Evolutionary conservation across 2,888 invertebrate genomes (phyloP).

Genomic region (Heliconius ismenius): DNA sequence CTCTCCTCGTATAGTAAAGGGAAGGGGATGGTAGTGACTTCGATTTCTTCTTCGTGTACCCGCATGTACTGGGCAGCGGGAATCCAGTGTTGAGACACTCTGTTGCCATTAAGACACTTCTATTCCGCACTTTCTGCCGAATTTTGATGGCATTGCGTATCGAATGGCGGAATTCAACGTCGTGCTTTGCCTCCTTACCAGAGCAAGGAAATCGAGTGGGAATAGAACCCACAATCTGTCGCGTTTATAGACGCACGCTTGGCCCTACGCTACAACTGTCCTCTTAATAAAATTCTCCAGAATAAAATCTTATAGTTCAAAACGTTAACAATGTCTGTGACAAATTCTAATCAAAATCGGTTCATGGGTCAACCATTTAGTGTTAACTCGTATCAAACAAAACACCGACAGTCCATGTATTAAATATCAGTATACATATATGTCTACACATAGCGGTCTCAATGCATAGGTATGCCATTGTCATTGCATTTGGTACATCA

Average conservation of each 20-base stretch:
- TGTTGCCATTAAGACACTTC: background rate
- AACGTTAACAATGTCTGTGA: too few species aligned
- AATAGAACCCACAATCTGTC: background rate
- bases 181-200: background rate
- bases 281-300: too few species aligned
- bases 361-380: background rate
- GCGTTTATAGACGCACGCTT: too few species aligned
- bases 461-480: constrained; percentile 12
- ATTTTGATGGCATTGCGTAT: background rate
- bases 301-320: too few species aligned
- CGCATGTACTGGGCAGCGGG: background rate
- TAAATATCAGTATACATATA: background rate
- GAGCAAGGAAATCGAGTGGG: background rate
- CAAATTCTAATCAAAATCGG: background rate
- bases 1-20: background rate
- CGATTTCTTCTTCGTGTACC: background rate
- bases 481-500: constrained; percentile 11
- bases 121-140: background rate
- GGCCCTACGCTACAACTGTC: too few species aligned
- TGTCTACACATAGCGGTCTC: background rate
- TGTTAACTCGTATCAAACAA: background rate
- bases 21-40: background rate
- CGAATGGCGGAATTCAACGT: background rate
- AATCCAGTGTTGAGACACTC: background rate
- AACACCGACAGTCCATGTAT: background rate